Percentiles rank a stretch among this genome's conserved stretches.
Evolutionary conservation across 2,888 invertebrate species (phyloP).

Genomic region (Erebia ligea): DNA sequence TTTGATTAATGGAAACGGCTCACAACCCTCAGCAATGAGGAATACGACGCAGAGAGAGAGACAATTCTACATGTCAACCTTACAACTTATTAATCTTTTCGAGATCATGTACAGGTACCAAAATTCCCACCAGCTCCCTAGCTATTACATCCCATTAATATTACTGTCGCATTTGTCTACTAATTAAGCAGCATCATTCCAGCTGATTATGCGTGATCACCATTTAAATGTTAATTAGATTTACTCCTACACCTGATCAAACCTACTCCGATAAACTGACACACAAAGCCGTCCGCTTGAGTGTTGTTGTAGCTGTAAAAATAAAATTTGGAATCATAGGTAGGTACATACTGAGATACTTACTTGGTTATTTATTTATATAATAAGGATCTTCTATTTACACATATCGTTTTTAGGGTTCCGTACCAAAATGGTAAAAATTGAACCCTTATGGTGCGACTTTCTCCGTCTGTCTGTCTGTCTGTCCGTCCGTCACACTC

Average conservation of each 20-base stretch:
- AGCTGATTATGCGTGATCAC: conserved; percentile 80
- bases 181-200: conserved; percentile 74
- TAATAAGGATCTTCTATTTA: conserved; percentile 19
- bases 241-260: conserved; percentile 76
- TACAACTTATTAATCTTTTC: no score
- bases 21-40: no score
- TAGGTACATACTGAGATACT: conserved; percentile 5
- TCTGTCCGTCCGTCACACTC: no score
- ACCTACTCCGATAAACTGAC: conserved; percentile 52
- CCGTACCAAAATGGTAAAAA: no score
- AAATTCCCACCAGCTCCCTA: conserved; percentile 24
- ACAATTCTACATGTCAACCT: no score
- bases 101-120: no score
- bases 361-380: conserved; percentile 14
- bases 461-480: no score
- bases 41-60: no score
- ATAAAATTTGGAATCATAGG: conserved; percentile 16
- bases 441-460: no score
- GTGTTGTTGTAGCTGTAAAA: conserved; percentile 31
- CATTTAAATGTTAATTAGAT: conserved; percentile 82
- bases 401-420: conserved; percentile 3
- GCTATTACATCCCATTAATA: conserved; percentile 65
- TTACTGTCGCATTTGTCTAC: conserved; percentile 69
- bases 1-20: no score
- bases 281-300: conserved; percentile 48